These are phyloP conservation scores for Penaeus vannamei DNA, from an alignment of 1,140 invertebrate genomes.

Conservation along the genomic window DNA sequence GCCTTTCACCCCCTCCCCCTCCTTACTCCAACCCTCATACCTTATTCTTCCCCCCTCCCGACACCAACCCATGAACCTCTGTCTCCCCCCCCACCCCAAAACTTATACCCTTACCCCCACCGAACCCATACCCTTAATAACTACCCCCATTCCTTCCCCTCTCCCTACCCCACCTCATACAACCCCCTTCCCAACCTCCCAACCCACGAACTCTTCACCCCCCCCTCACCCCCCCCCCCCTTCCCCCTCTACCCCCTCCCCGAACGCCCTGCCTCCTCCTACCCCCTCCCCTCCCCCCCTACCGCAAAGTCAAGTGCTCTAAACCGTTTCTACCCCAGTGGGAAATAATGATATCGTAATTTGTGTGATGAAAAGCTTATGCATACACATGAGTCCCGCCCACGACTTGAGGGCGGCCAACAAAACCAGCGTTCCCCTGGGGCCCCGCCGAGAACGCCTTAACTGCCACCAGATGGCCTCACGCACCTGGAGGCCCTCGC, in stretches of 20 bases:
- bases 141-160: neutral
- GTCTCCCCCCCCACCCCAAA: too few relatives aligned
- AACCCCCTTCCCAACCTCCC: neutral
- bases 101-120: neutral
- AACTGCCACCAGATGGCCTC: neutral
- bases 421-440: too few relatives aligned
- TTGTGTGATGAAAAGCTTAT: slow-evolving; percentile 63
- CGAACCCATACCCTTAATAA: neutral
- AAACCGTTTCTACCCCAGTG: slow-evolving; percentile 35
- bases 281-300: neutral
- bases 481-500: slow-evolving; percentile 52
- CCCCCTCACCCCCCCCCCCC: neutral
- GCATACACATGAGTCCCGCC: slow-evolving; percentile 55
- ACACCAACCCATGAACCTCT: neutral
- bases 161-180: too few relatives aligned
- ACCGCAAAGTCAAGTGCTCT: slow-evolving; percentile 27
- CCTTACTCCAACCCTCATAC: neutral
- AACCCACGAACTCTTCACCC: neutral
- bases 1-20: neutral
- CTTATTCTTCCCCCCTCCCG: neutral
- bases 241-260: neutral
- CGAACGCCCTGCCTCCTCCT: neutral
- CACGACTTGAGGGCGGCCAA: too few relatives aligned
- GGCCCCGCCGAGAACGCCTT: too few relatives aligned
- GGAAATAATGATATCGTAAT: slow-evolving; percentile 65